phyloP scores from a whole-genome alignment of 2,113 vertebrate species.

The Scalopus aquaticus region DNA sequence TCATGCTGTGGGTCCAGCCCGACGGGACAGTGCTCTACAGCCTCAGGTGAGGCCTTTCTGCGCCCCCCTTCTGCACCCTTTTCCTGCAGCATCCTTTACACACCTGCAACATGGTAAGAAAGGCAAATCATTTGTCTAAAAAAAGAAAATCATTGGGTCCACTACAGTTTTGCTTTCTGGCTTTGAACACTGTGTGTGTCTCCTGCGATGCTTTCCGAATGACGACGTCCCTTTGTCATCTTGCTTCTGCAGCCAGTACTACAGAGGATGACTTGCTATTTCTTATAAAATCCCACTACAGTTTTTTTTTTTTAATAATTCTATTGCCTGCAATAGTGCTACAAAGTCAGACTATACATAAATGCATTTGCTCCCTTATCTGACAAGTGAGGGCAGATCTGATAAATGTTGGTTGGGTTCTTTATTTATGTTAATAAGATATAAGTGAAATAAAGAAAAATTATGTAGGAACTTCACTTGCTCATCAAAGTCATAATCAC shows the following conservation, averaged over 20 bases:
- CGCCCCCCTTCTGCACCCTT: accelerated
- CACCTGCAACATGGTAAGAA: no score
- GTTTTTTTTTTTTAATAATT: neutral
- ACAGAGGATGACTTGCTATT: neutral
- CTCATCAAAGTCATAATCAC: neutral
- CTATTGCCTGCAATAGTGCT: neutral
- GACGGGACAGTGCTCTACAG: constrained; percentile 98
- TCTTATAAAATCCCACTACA: neutral
- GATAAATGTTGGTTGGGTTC: neutral
- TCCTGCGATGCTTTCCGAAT: no score
- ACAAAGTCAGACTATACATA: neutral
- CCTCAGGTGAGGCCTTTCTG: constrained; percentile 88
- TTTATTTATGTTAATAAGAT: neutral
- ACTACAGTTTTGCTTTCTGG: neutral
- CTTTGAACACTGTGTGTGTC: neutral
- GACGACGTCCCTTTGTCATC: no score
- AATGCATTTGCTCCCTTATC: neutral
- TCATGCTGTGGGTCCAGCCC: constrained; percentile 97
- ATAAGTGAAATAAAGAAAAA: neutral
- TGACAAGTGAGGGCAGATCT: neutral
- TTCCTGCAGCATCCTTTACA: no score
- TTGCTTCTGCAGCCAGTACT: no score
- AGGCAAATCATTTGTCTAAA: neutral
- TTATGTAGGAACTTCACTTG: neutral
- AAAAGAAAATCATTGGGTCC: neutral